Conservation (phyloP, 2,113 vertebrate species). For the Bostrychus sinensis region DNA sequence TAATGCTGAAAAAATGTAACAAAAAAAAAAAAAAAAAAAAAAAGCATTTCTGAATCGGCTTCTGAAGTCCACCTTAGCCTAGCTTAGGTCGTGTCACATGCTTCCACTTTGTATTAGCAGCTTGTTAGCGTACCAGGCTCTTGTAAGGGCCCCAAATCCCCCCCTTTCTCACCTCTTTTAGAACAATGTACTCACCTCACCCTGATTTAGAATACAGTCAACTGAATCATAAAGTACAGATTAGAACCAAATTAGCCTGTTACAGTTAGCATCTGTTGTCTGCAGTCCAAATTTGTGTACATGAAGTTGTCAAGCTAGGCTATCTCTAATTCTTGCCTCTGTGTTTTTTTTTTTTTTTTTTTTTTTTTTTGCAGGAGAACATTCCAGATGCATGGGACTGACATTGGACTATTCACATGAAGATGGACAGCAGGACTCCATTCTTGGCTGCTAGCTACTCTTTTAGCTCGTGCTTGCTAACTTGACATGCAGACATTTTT, state of each 20-base stretch:
- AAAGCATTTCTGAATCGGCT: conserved; percentile 27
- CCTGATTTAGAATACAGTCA: conserved; percentile 32
- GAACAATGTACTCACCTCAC: conserved; percentile 15
- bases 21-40: too few relatives aligned
- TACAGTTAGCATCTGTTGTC: too few relatives aligned
- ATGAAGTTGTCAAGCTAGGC: too few relatives aligned
- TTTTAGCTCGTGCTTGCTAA: not conserved
- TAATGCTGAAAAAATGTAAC: conserved; percentile 52
- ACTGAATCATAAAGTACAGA: not conserved
- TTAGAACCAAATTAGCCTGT: not conserved
- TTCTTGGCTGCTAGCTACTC: not conserved
- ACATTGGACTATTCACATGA: not conserved
- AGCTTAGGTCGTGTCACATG: conserved; percentile 80
- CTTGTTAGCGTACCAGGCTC: conserved; percentile 76
- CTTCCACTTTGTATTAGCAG: conserved; percentile 79
- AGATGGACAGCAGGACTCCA: not conserved
- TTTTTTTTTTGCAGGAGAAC: not conserved
- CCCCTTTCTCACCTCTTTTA: conserved; percentile 28
- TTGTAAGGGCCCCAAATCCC: conserved; percentile 68
- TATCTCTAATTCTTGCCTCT: too few relatives aligned
- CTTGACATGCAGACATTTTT: not conserved
- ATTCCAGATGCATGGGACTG: not conserved
- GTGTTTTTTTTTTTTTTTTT: not conserved
- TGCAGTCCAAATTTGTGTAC: too few relatives aligned
- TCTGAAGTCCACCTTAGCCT: conserved; percentile 54